Conservation (phyloP, 2,888 invertebrate genomes). For the Carabus problematicus region DNA sequence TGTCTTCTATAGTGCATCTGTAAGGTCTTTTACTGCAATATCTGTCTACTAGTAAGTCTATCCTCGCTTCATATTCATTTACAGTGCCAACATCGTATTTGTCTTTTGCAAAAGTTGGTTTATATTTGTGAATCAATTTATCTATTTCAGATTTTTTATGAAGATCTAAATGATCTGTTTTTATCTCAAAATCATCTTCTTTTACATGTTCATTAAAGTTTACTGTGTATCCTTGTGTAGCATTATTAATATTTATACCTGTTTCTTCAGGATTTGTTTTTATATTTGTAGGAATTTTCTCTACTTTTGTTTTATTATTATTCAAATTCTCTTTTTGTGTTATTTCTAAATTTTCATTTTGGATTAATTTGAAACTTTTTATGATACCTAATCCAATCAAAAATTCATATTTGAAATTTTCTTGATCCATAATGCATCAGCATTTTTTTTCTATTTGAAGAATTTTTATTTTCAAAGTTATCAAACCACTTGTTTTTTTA, state of each 20-base stretch:
- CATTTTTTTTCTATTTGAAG: constrained; percentile 21
- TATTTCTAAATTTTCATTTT: constrained; percentile 41
- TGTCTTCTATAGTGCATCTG: constrained; percentile 43
- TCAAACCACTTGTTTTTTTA: constrained; percentile 43
- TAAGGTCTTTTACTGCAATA: constrained; percentile 44
- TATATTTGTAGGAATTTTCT: too few species aligned
- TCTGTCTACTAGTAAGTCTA: constrained; percentile 44
- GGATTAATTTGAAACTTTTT: constrained; percentile 20
- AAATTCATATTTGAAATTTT: constrained; percentile 32
- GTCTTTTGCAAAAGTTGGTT: constrained; percentile 47
- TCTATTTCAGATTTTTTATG: constrained; percentile 42
- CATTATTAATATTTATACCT: neutral
- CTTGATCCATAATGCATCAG: constrained; percentile 44
- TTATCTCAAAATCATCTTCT: constrained; percentile 27
- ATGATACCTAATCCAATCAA: constrained; percentile 31
- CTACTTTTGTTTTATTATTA: constrained; percentile 21
- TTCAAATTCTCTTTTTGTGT: constrained; percentile 22
- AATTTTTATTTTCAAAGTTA: constrained; percentile 37
- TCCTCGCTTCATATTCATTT: constrained; percentile 48
- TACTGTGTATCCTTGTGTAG: too few species aligned
- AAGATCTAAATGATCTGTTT: constrained; percentile 22
- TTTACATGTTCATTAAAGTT: too few species aligned
- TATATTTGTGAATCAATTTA: constrained; percentile 46
- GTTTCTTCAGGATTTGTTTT: too few species aligned
- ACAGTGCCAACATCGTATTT: too few species aligned